These are phyloP conservation scores for Amphiprion percula DNA, from an alignment of 2,113 vertebrate genomes.

Conservation along the genomic window DNA sequence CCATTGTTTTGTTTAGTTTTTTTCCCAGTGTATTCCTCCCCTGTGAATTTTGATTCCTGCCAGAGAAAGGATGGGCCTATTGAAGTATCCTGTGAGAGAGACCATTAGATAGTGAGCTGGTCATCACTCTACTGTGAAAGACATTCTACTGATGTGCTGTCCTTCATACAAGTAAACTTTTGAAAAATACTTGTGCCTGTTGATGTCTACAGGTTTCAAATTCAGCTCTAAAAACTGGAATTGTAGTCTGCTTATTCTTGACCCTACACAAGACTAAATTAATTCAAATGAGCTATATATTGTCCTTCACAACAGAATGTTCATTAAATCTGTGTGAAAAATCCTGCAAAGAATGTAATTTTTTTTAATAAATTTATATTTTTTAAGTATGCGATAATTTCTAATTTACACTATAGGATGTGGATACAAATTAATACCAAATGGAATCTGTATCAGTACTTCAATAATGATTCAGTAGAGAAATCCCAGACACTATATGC, in stretches of 20 bases:
- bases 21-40: slow-evolving; percentile 62
- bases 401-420: background rate
- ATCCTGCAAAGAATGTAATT: background rate
- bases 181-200: slow-evolving; percentile 3
- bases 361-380: background rate
- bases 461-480: background rate
- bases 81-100: slow-evolving; percentile 68
- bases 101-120: slow-evolving; percentile 61
- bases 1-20: slow-evolving; percentile 59
- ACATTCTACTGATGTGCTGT: slow-evolving; percentile 46
- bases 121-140: slow-evolving; percentile 65
- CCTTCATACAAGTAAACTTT: slow-evolving; percentile 60
- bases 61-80: slow-evolving; percentile 62
- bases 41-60: slow-evolving; percentile 72
- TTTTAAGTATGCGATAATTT: background rate
- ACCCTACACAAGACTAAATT: no score
- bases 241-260: background rate
- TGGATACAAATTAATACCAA: background rate
- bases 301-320: background rate
- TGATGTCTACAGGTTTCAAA: background rate
- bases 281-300: background rate
- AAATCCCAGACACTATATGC: background rate
- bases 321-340: background rate
- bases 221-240: background rate
- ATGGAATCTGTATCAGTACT: background rate